Base-by-base conservation (phyloP, 2,888 invertebrate genomes). In the Caenorhabditis plicata region DNA sequence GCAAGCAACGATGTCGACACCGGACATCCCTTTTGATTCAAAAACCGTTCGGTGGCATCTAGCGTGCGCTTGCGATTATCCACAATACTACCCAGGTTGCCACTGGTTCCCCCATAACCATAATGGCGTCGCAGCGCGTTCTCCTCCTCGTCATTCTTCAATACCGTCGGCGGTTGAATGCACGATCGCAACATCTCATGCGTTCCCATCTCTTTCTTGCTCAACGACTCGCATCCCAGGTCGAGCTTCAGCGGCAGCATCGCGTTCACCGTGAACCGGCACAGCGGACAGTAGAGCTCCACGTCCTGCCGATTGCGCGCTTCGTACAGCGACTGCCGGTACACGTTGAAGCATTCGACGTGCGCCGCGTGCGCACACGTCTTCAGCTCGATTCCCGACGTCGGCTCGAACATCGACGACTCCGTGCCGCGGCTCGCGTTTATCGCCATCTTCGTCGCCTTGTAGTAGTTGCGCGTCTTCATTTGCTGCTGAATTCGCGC, bases 341-440 rank as follows among this genome's bases (percentile, higher is more conserved):
- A 98, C 0, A 91, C 88, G 81, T 89, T 88, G 78, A 93, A 88
- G 83, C 98, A 98, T 81, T 90, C 90, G 76, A 94, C 86, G 84
- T 98, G 96, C 55, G 96, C 87, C 83, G 92, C 91, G 84, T 98
- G 98, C 0, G 96, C 95, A 85, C 96, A 96, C 1, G 94, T 91
- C 83, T 90, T 90, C 46, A 92, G 90, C 83, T 91, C 89, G 46
- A 94, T 90, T 47, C 94, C 94, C 64, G 43, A 29, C 13, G 32
- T 1, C 1, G 58, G 48, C 0, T 56, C 55, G 7, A 40, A 29
- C 19, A 43, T 19, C 11, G 5, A 22, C 22, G 8, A 47, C 11
- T 8, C 40, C 42, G 15, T 40, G 39, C 13, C 27, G 20, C 7
- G 22, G 23, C 42, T 27, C 3, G 41, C 43, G 1, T 2, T 23